Evolutionary conservation across 2,888 invertebrate species (phyloP), one percentile per base, ranked within the genome.

Genomic region (Hirudinaria manillensis): DNA sequence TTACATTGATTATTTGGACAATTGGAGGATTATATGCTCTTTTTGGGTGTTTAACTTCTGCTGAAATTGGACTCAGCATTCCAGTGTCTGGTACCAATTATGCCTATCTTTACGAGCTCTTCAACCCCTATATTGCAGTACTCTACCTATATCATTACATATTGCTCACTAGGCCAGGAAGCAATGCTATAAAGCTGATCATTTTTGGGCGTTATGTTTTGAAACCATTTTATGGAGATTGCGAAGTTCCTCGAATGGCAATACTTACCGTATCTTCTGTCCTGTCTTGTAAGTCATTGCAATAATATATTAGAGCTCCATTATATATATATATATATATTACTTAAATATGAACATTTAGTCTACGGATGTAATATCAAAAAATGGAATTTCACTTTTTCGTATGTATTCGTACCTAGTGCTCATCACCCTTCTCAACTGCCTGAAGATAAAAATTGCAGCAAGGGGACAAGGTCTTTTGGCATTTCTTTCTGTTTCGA

Each of bases 1-100:
- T 93, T 85, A 92, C 94, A 0, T 88, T 95, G 72, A 89, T 94
- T 72, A 90, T 96, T 76, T 96, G 96, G 96, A 88, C 92, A 38
- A 87, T 92, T 70, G 93, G 93, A 1, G 96, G 96, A 27, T 83
- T 92, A 55, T 88, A 83, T 76, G 93, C 81, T 21, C 80, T 91
- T 72, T 86, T 93, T 75, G 94, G 94, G 19, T 93, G 94, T 0
- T 88, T 93, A 10, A 93, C 93, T 84, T 94, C 92, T 83, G 93
- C 94, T 1, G 94, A 95, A 86, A 87, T 94, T 75, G 95, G 95
- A 1, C 70, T 94, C 0, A 91, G 91, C 55, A 92, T 94, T 79
- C 91, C 91, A 0, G 81, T 91, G 70, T 83, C 84, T 6, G 85
- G 84, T 0, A 84, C 84, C 16, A 83, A 84, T 77, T 85, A 84